phyloP scores from a whole-genome alignment of 2,797 vertebrate species.

The Myotis pilosus region DNA sequence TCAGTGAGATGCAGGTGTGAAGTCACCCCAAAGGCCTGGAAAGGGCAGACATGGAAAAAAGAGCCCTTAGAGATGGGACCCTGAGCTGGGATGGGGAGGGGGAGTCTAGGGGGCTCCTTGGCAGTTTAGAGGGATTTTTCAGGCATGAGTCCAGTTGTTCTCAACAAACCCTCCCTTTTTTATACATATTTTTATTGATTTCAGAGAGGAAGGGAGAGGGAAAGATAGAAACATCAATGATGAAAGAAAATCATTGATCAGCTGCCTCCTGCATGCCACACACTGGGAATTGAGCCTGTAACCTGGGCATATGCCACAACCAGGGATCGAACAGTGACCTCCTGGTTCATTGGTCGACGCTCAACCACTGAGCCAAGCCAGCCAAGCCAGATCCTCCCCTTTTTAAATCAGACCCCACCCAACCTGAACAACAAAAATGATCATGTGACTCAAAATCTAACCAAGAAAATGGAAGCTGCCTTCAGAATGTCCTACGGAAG shows the following conservation, averaged over 20 bases:
- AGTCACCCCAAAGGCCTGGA: background rate
- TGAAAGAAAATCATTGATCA: too few species aligned
- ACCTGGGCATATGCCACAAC: too few species aligned
- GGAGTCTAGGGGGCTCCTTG: rapidly evolving
- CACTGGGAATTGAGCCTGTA: too few species aligned
- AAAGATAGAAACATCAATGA: too few species aligned
- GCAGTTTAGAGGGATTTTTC: background rate
- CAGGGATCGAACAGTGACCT: too few species aligned
- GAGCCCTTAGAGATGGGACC: background rate
- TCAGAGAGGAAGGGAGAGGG: too few species aligned
- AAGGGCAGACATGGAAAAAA: background rate
- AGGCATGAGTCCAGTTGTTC: background rate
- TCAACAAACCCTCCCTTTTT: background rate
- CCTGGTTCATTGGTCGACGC: too few species aligned
- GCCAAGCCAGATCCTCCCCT: background rate
- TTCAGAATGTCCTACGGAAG: background rate
- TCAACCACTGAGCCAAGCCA: too few species aligned
- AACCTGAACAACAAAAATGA: background rate
- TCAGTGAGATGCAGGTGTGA: background rate
- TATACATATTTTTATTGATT: background rate
- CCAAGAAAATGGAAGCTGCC: background rate
- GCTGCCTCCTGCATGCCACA: too few species aligned
- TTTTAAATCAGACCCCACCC: constrained; percentile 1
- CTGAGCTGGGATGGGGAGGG: background rate
- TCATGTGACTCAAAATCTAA: background rate